phyloP scores from a whole-genome alignment of 2,888 invertebrate genomes.

The Dermolepida albohirtum region DNA sequence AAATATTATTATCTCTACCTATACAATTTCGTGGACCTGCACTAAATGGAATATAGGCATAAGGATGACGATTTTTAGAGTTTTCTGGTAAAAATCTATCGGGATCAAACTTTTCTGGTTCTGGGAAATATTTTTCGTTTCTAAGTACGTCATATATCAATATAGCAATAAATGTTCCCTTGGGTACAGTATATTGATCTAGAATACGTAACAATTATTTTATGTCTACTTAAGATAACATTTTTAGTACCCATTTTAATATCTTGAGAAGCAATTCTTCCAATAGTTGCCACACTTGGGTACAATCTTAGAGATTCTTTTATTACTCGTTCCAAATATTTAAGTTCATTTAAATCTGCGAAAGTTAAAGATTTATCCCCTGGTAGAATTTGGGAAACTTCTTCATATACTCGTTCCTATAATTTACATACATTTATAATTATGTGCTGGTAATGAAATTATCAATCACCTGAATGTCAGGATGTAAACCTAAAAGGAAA shows the following conservation, averaged over 20 bases:
- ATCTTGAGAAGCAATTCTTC: conserved; percentile 15
- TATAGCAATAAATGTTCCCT: conserved; percentile 11
- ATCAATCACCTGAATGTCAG: conserved; percentile 41
- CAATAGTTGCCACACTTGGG: conserved; percentile 20
- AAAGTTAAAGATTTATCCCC: conserved; percentile 3
- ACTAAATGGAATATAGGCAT: conserved; percentile 80
- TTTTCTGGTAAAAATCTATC: conserved; percentile 79
- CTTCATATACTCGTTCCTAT: conserved; percentile 21
- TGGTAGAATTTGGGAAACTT: not conserved
- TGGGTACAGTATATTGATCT: too few relatives aligned
- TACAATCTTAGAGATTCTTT: conserved; percentile 33
- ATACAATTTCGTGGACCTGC: conserved; percentile 82
- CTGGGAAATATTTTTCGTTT: conserved; percentile 71
- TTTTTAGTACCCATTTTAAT: conserved; percentile 15
- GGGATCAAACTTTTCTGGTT: conserved; percentile 75
- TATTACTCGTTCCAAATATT: conserved; percentile 26
- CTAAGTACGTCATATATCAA: conserved; percentile 69
- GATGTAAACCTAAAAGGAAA: conserved; percentile 45
- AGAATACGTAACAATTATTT: too few relatives aligned
- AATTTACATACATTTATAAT: not conserved
- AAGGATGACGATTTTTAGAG: conserved; percentile 76
- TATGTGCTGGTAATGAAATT: not conserved
- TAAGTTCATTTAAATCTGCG: conserved; percentile 17
- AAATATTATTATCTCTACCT: conserved; percentile 6
- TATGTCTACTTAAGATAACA: not conserved